Evolutionary conservation across 1,140 invertebrate genomes (phyloP), one percentile per base, ranked within the genome.

Genomic region (Diachasmimorpha longicaudata): DNA sequence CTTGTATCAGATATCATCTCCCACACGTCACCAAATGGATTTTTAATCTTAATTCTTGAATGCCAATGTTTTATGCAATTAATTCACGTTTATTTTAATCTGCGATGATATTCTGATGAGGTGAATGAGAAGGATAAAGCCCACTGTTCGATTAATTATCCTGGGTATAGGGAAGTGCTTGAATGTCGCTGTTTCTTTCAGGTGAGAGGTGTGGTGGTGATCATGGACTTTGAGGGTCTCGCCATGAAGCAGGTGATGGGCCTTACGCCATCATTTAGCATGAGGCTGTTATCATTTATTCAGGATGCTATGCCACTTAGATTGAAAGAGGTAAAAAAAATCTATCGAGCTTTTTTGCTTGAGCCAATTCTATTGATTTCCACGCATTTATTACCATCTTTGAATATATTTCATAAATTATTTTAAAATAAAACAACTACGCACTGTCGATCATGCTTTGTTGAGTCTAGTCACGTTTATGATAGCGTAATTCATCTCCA

Each of bases 251-350:
- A 96, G 89, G 92, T 92, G 0, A 91, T 90, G 87, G 92, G 91
- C 0, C 85, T 95, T n/a, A 91, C 92, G 0, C 94, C 93, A 21
- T 85, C 91, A 0, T 95, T 95, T 83, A 94, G 93, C 23, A 92
- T 93, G 87, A 91, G 92, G 74, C 90, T 96, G 21, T 90, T 96
- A 55, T 91, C 90, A 16, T 96, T 95, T 85, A 95, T 96, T 74
- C 95, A 96, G 85, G 95, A 97, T 77, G 95, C 95, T 2, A 96
- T 97, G 93, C 96, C 96, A 25, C 88, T 96, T 14, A 91, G 96
- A 76, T 91, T 97, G 80, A 96, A 96, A 85, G 95, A 96, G 85
- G 94, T 86, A 75, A 36, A 66, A n/a, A n/a, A n/a, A n/a, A n/a
- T n/a, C n/a, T n/a, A n/a, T n/a, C n/a, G n/a, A n/a, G n/a, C n/a